These are phyloP conservation scores for Calliopum simillimum DNA, from an alignment of 2,888 invertebrate species.

Conservation along the genomic window DNA sequence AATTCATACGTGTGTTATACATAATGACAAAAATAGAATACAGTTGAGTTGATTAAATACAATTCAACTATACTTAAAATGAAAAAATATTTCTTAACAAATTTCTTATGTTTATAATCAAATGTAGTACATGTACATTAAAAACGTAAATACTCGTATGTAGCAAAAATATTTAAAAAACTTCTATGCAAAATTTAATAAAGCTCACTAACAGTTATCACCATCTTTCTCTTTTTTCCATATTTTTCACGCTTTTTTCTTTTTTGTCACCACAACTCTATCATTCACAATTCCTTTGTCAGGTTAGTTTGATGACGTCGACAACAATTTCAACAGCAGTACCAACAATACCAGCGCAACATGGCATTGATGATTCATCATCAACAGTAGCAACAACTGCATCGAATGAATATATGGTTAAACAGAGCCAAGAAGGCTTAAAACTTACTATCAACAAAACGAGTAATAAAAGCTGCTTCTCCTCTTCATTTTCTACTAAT, in stretches of 20 bases:
- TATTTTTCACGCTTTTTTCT: slow-evolving; percentile 23
- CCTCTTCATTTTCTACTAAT: not conserved
- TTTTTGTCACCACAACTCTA: slow-evolving; percentile 35
- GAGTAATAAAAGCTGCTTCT: slow-evolving; percentile 68
- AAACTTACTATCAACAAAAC: slow-evolving; percentile 94
- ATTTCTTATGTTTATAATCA: too few relatives aligned
- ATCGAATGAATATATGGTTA: slow-evolving; percentile 84
- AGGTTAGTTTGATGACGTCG: slow-evolving; percentile 66
- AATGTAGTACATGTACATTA: too few relatives aligned
- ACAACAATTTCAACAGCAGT: slow-evolving; percentile 53
- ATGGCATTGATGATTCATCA: slow-evolving; percentile 34
- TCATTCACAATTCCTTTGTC: slow-evolving; percentile 62
- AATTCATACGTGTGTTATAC: too few relatives aligned
- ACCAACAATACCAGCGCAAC: slow-evolving; percentile 23
- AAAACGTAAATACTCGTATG: too few relatives aligned
- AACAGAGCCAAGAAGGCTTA: slow-evolving; percentile 86
- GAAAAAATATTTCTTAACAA: too few relatives aligned
- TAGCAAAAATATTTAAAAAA: too few relatives aligned
- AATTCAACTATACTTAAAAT: too few relatives aligned
- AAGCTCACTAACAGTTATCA: slow-evolving; percentile 29
- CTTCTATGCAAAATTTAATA: not conserved
- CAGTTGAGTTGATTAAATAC: too few relatives aligned
- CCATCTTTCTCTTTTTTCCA: slow-evolving; percentile 31
- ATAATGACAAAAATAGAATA: too few relatives aligned
- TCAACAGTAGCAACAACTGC: slow-evolving; percentile 32